These are phyloP conservation scores for Campylomormyrus numenius DNA, from an alignment of 2,113 vertebrate species.

Conservation along the genomic window DNA sequence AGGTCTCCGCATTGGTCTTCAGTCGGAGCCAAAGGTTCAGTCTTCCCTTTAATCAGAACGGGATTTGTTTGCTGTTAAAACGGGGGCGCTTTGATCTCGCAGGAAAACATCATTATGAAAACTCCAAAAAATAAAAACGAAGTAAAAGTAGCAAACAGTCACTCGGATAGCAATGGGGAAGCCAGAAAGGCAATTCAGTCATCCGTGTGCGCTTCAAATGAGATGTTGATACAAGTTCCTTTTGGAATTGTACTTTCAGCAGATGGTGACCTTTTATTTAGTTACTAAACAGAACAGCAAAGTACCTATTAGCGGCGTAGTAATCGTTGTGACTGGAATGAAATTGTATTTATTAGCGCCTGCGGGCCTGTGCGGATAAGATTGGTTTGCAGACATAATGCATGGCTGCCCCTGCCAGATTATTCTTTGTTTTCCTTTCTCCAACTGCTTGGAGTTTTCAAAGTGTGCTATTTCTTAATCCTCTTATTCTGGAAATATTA, in stretches of 20 bases:
- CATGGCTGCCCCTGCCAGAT: slow-evolving; percentile 7
- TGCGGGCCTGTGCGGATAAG: neutral
- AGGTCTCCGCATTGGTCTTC: neutral
- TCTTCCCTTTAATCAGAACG: neutral
- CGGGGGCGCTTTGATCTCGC: neutral
- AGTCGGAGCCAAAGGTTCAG: too few species aligned
- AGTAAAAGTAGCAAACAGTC: neutral
- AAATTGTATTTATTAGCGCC: slow-evolving; percentile 34
- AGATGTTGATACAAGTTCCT: slow-evolving; percentile 12
- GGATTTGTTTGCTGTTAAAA: neutral
- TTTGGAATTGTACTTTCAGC: slow-evolving; percentile 7
- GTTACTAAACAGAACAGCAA: slow-evolving; percentile 8
- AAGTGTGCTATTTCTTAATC: slow-evolving; percentile 1
- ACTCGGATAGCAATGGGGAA: neutral
- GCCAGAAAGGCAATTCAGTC: neutral
- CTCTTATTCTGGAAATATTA: slow-evolving; percentile 6
- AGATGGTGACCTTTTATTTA: slow-evolving; percentile 29
- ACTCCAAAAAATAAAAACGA: neutral
- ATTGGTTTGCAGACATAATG: slow-evolving; percentile 24
- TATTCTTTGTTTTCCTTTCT: neutral
- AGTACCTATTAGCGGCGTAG: slow-evolving; percentile 20
- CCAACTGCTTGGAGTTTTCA: slow-evolving; percentile 2
- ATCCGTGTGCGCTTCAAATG: slow-evolving; percentile 22
- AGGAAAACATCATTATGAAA: slow-evolving; percentile 1
- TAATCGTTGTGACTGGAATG: slow-evolving; percentile 32